Evolutionary conservation across 2,888 invertebrate species (phyloP), one percentile per base, ranked within the genome.

Genomic region (Athrips mouffetella): DNA sequence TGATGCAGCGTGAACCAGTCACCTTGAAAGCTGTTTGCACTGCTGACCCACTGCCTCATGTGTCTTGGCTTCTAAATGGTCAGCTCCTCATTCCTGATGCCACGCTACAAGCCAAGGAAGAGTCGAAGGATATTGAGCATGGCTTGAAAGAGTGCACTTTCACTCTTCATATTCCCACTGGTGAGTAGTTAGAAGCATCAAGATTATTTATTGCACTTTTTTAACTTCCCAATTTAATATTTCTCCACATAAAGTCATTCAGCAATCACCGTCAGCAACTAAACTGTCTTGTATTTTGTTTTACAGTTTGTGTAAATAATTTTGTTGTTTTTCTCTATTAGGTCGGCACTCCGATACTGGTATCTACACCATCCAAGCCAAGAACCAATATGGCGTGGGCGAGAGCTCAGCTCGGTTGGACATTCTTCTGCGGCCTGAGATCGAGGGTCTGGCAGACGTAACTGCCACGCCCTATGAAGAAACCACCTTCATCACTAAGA

Each of bases 11-110:
- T 30, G 91, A 92, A 37, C 90, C 92, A 0, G 92, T 92, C 1
- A 89, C 89, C 0, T 81, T 95, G 61, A 89, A 91, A 39, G 93
- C 94, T 0, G 91, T 94, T 13, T 92, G 98, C 62, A 93, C 94
- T 23, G 98, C 96, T 5, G 96, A 97, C 85, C 98, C 98, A 0
- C 89, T 92, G 54, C 98, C 98, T 0, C 94, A 96, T 59, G 91
- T 96, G 40, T 91, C 92, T 51, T 98, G 98, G 98, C 89, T 91
- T 27, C 92, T 93, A 62, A 93, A 96, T 65, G 95, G 93, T 2
- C 83, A 89, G 39, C 92, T 92, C 63, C 86, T 96, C 18, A 79
- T 89, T 1, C 87, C 90, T 2, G 91, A 92, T 58, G 92, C 92
- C 3, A 92, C 91, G 42, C 89, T 94, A 20, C 86, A 92, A 45